Evolutionary conservation across 1,140 invertebrate genomes (phyloP).

Genomic region (Asobara japonica): DNA sequence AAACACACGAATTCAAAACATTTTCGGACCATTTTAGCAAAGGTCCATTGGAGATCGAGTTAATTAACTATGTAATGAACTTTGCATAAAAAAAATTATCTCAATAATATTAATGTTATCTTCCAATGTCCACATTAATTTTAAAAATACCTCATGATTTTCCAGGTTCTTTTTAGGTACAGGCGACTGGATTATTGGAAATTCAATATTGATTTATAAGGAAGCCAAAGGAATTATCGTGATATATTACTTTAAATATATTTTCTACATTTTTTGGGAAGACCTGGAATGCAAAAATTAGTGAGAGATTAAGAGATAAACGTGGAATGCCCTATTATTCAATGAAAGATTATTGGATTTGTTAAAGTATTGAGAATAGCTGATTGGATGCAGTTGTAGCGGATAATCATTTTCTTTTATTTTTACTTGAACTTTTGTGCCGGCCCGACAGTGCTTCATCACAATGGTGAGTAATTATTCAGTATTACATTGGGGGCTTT

Average conservation of each 20-base stretch:
- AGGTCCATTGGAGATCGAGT: no score
- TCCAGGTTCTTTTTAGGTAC: slow-evolving; percentile 34
- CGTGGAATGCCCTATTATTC: neutral
- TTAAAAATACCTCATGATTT: neutral
- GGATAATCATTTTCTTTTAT: slow-evolving; percentile 11
- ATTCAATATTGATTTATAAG: neutral
- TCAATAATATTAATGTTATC: no score
- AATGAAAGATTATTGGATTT: neutral
- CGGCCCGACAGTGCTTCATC: slow-evolving; percentile 46
- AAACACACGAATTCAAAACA: no score
- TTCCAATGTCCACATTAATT: no score
- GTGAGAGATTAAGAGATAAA: slow-evolving; percentile 14
- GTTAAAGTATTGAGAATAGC: slow-evolving; percentile 4
- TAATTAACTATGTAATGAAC: no score
- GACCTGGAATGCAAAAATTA: slow-evolving; percentile 11
- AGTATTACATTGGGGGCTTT: neutral
- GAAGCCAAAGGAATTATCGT: slow-evolving; percentile 48
- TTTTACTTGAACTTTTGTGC: slow-evolving; percentile 34
- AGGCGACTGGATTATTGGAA: slow-evolving; percentile 26
- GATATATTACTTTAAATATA: slow-evolving; percentile 41
- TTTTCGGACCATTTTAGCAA: no score
- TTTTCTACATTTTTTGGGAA: slow-evolving; percentile 41
- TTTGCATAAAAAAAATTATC: no score
- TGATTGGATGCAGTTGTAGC: slow-evolving; percentile 22
- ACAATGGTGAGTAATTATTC: slow-evolving; percentile 50